phyloP scores from a whole-genome alignment of 2,113 vertebrate genomes.

The Cathartes aura region DNA sequence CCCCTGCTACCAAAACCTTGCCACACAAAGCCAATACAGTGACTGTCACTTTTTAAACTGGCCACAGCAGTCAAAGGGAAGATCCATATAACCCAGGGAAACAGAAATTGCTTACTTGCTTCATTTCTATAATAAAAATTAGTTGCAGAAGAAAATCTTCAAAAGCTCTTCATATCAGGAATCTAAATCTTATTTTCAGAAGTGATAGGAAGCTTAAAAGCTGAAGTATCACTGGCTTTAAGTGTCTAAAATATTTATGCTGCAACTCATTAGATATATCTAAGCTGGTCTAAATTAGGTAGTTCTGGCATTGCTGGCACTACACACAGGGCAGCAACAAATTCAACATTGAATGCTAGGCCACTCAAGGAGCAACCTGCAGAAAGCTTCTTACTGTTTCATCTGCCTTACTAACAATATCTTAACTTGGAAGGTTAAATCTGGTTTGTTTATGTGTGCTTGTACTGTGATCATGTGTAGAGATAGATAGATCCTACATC shows the following conservation, averaged over 20 bases:
- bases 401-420: no score
- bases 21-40: background rate
- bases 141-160: background rate
- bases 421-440: background rate
- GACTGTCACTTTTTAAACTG: background rate
- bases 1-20: background rate
- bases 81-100: background rate
- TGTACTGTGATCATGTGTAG: background rate
- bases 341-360: background rate
- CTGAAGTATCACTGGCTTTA: background rate
- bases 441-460: background rate
- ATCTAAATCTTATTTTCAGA: background rate
- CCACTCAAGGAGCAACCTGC: background rate
- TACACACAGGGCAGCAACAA: fast-evolving
- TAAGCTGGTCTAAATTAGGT: background rate
- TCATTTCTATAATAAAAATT: background rate
- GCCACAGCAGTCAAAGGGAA: background rate
- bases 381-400: background rate
- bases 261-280: background rate
- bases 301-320: background rate
- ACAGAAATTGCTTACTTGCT: background rate
- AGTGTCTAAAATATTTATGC: background rate
- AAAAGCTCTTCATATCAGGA: background rate
- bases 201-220: background rate
- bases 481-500: background rate